A percentile compares a stretch with the other conserved stretches of the same genome.
Evolutionary conservation across 1,140 invertebrate genomes (phyloP).

Genomic region (Caenorhabditis briggsae): DNA sequence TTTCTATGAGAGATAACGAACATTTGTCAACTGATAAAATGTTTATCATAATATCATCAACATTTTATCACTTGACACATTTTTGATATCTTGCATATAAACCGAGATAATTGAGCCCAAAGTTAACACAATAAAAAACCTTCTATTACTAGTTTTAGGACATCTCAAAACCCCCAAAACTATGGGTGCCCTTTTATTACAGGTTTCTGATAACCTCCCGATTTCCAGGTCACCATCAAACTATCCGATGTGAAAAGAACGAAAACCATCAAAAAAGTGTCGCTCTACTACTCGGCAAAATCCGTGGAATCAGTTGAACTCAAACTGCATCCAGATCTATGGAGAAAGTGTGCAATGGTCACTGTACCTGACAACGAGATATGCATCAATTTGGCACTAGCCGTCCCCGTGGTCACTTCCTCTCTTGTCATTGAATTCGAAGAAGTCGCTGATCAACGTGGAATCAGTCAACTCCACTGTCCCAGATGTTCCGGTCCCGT

Average conservation of each 20-base stretch:
- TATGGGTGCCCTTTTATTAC: too few relatives aligned
- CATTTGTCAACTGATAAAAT: too few relatives aligned
- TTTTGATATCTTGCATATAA: too few relatives aligned
- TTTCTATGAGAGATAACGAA: too few relatives aligned
- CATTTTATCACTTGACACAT: too few relatives aligned
- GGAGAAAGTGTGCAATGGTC: slow-evolving; percentile 34
- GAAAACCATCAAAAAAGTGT: slow-evolving; percentile 96
- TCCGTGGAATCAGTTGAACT: slow-evolving; percentile 16
- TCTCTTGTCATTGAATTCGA: slow-evolving; percentile 99
- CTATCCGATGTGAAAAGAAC: slow-evolving; percentile 94
- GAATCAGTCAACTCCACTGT: slow-evolving; percentile 88
- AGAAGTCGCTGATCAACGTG: slow-evolving; percentile 92
- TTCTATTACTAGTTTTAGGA: too few relatives aligned
- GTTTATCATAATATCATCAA: too few relatives aligned
- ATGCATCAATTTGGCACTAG: slow-evolving; percentile 80
- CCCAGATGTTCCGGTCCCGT: slow-evolving; percentile 81
- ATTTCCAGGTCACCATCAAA: slow-evolving; percentile 84
- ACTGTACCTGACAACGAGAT: slow-evolving; percentile 21
- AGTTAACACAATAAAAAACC: too few relatives aligned
- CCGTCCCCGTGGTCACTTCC: slow-evolving; percentile 94
- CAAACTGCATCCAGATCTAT: slow-evolving; percentile 28
- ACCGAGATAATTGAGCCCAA: too few relatives aligned
- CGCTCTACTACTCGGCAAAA: slow-evolving; percentile 49
- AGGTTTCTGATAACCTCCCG: too few relatives aligned
- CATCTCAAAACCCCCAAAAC: too few relatives aligned